phyloP scores from a whole-genome alignment of 2,113 vertebrate species.

The Mesitornis unicolor region DNA sequence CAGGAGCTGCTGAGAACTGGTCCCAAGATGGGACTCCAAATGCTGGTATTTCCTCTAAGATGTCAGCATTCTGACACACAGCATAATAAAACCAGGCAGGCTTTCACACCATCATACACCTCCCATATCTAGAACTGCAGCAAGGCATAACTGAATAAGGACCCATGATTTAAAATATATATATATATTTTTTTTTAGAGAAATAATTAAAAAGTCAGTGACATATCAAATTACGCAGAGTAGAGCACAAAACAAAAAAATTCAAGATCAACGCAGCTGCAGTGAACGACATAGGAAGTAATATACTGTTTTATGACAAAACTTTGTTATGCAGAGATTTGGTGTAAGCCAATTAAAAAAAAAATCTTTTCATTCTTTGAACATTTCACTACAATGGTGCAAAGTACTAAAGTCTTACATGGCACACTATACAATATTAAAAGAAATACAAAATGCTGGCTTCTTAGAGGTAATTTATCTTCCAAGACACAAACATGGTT shows the following conservation, averaged over 20 bases:
- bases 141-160: neutral
- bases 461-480: neutral
- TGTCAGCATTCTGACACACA: neutral
- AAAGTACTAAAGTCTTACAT: neutral
- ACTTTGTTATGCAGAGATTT: neutral
- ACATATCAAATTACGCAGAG: neutral
- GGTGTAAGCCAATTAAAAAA: neutral
- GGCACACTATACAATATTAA: neutral
- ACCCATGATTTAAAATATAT: accelerated
- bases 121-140: neutral
- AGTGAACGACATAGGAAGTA: neutral
- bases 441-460: neutral
- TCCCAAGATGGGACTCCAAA: neutral
- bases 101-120: neutral
- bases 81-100: neutral
- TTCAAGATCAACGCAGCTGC: neutral
- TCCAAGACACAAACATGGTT: neutral
- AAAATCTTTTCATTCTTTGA: neutral
- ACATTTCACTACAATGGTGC: neutral
- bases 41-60: neutral
- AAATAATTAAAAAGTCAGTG: neutral
- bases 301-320: neutral
- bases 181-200: neutral
- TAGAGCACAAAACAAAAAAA: neutral
- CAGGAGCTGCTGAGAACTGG: neutral